Evolutionary conservation across 1,140 invertebrate species (phyloP).

Genomic region (Bombus soroeensis): DNA sequence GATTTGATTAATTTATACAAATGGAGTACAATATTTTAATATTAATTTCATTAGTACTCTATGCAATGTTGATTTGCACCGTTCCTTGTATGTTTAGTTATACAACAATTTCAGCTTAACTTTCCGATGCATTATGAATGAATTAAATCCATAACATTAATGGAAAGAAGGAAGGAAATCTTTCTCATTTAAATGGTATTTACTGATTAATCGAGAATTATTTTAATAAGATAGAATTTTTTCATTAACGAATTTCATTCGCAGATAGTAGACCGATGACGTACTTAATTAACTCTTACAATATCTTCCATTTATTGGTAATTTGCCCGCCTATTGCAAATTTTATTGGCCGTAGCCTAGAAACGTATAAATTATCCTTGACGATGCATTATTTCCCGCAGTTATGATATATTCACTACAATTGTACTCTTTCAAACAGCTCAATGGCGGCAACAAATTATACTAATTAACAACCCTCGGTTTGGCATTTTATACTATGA

Average conservation of each 20-base stretch:
- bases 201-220: not conserved
- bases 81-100: not conserved
- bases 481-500: not conserved
- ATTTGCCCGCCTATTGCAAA: constrained; percentile 32
- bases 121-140: no score
- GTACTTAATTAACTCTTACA: constrained; percentile 16
- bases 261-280: not conserved
- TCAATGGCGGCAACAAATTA: not conserved
- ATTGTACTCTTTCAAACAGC: not conserved
- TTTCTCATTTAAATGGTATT: not conserved
- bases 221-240: constrained; percentile 1
- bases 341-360: constrained; percentile 30
- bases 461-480: not conserved
- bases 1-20: not conserved
- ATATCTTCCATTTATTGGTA: constrained; percentile 19
- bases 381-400: not conserved
- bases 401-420: constrained; percentile 25
- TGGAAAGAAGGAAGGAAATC: not conserved
- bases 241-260: constrained; percentile 18
- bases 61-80: not conserved
- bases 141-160: no score
- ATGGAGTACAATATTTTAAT: not conserved
- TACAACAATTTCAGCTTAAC: not conserved
- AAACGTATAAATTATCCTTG: constrained; percentile 35
- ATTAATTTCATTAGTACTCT: not conserved